Percentiles rank a stretch among this genome's conserved stretches.
phyloP scores from a whole-genome alignment of 2,113 vertebrate genomes.

The Peromyscus leucopus region DNA sequence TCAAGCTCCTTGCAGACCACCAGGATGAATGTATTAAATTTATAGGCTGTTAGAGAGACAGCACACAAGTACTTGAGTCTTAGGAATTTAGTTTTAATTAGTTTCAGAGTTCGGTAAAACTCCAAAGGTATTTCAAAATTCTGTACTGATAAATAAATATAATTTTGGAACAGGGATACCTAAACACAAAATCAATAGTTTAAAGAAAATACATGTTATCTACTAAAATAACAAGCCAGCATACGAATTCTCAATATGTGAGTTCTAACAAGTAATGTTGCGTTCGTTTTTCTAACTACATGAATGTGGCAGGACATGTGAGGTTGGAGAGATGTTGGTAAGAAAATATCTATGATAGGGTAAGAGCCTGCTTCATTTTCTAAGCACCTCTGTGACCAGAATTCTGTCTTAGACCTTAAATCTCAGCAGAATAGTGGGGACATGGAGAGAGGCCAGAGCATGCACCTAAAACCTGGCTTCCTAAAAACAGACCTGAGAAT shows the following conservation, averaged over 20 bases:
- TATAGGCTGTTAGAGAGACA: background rate
- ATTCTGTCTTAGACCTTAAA: background rate
- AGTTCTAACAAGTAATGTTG: slow-evolving; percentile 32
- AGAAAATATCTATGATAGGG: background rate
- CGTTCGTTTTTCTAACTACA: background rate
- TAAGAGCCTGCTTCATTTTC: background rate
- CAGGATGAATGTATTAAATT: background rate
- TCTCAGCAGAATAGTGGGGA: background rate
- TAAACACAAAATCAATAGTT: background rate
- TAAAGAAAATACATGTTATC: slow-evolving; percentile 29
- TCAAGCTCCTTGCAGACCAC: background rate
- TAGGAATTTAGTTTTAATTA: slow-evolving; percentile 50
- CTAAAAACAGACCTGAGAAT: background rate
- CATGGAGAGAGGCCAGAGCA: background rate
- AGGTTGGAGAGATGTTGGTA: background rate
- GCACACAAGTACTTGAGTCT: background rate
- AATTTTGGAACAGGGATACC: background rate
- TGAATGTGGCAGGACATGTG: background rate
- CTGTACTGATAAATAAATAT: background rate
- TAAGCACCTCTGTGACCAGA: background rate
- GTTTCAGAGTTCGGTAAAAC: slow-evolving; percentile 53
- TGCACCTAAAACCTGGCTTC: slow-evolving; percentile 11
- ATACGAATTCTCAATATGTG: background rate
- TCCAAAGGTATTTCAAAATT: background rate
- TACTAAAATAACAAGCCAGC: slow-evolving; percentile 23